phyloP scores from a whole-genome alignment of 2,113 vertebrate genomes.

The Anhinga anhinga region DNA sequence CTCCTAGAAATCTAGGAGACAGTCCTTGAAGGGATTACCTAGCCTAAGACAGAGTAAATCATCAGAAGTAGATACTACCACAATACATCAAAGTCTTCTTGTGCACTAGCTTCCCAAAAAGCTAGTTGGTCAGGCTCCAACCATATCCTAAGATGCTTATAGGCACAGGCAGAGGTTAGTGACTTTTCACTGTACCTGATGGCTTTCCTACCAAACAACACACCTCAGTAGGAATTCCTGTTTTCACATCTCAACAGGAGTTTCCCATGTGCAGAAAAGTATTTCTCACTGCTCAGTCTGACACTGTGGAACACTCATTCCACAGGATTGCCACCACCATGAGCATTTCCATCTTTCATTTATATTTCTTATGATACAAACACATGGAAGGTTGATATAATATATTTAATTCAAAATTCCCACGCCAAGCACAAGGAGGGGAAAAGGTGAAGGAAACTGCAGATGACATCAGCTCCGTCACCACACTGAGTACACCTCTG shows the following conservation, averaged over 20 bases:
- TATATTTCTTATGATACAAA: neutral
- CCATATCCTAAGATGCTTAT: neutral
- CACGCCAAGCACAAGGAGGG: neutral
- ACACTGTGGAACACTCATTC: neutral
- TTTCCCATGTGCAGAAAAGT: fast-evolving
- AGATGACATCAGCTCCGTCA: neutral
- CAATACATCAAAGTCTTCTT: neutral
- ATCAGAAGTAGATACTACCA: neutral
- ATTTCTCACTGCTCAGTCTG: neutral
- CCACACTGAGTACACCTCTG: too few species aligned
- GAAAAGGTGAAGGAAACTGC: neutral
- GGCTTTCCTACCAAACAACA: neutral
- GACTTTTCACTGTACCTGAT: neutral
- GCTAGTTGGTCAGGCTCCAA: neutral
- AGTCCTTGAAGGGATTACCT: neutral
- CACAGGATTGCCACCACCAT: neutral
- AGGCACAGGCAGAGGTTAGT: neutral
- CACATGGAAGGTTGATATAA: fast-evolving
- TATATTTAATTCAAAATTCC: neutral
- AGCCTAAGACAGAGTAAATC: neutral
- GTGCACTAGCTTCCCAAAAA: neutral
- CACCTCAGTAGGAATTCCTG: neutral
- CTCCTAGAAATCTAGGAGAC: neutral
- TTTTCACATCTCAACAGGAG: neutral
- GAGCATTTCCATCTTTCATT: neutral